phyloP scores from a whole-genome alignment of 2,888 invertebrate genomes.

The Rhyacophila evoluta region DNA sequence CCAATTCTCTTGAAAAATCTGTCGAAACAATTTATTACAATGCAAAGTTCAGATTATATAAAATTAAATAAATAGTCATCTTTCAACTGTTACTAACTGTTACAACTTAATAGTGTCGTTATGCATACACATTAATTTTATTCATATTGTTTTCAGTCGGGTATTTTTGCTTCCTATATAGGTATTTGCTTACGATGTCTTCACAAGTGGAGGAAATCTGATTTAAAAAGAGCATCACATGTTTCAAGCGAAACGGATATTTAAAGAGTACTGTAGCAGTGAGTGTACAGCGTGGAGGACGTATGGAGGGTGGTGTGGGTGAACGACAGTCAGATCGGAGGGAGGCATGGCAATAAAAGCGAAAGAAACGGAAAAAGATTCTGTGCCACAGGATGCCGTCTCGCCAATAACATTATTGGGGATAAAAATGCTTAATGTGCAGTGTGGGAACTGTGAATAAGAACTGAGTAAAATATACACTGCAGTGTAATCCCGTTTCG shows the following conservation, averaged over 20 bases:
- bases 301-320: neutral
- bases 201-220: constrained; percentile 43
- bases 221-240: constrained; percentile 52
- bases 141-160: neutral
- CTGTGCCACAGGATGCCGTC: constrained; percentile 37
- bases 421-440: constrained; percentile 52
- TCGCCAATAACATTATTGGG: constrained; percentile 50
- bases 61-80: too few species aligned
- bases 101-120: too few species aligned
- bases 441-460: neutral
- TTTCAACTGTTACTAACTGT: too few species aligned
- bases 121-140: too few species aligned
- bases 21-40: too few species aligned
- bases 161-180: neutral
- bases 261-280: constrained; percentile 45
- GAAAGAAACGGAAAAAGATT: constrained; percentile 18
- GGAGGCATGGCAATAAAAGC: constrained; percentile 23
- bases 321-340: neutral
- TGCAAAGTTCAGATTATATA: too few species aligned
- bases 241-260: constrained; percentile 47
- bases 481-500: neutral
- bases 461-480: neutral
- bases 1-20: too few species aligned
- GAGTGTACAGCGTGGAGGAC: constrained; percentile 19
- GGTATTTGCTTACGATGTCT: constrained; percentile 13